Percentiles rank a stretch among this genome's conserved stretches.
phyloP scores from a whole-genome alignment of 1,140 invertebrate genomes.

The Ceratitis capitata region DNA sequence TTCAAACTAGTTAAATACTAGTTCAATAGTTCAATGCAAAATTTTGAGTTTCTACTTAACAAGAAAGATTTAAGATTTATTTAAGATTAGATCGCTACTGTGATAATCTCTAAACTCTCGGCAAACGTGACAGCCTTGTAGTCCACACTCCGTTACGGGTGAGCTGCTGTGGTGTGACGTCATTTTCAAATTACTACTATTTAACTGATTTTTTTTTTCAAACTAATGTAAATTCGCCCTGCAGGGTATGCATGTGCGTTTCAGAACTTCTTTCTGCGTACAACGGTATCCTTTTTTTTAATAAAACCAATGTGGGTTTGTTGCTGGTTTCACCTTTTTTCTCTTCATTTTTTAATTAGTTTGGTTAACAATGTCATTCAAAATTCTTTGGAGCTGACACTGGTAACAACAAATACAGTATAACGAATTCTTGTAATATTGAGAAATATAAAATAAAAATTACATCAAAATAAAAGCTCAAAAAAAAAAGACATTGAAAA shows the following conservation, averaged over 20 bases:
- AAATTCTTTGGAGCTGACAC: not conserved
- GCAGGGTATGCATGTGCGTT: not conserved
- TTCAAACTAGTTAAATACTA: too few species aligned
- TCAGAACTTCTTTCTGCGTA: not conserved
- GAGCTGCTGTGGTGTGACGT: too few species aligned
- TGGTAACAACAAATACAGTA: not conserved
- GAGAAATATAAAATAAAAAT: not conserved
- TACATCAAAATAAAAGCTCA: not conserved
- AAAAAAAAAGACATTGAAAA: too few species aligned
- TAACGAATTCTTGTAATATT: too few species aligned
- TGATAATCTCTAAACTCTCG: not conserved
- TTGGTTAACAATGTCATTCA: not conserved
- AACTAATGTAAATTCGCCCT: too few species aligned
- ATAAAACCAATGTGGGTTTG: not conserved
- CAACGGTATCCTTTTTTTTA: not conserved
- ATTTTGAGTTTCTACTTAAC: too few species aligned
- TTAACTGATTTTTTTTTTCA: too few species aligned
- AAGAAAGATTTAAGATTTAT: too few species aligned
- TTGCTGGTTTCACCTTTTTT: not conserved
- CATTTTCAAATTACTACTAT: too few species aligned
- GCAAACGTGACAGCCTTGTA: not conserved
- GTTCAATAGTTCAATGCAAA: too few species aligned
- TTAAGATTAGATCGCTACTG: too few species aligned
- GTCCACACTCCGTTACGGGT: too few species aligned
- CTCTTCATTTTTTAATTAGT: not conserved